Base-by-base conservation (phyloP, 2,113 vertebrate species). In the Saccopteryx leptura region DNA sequence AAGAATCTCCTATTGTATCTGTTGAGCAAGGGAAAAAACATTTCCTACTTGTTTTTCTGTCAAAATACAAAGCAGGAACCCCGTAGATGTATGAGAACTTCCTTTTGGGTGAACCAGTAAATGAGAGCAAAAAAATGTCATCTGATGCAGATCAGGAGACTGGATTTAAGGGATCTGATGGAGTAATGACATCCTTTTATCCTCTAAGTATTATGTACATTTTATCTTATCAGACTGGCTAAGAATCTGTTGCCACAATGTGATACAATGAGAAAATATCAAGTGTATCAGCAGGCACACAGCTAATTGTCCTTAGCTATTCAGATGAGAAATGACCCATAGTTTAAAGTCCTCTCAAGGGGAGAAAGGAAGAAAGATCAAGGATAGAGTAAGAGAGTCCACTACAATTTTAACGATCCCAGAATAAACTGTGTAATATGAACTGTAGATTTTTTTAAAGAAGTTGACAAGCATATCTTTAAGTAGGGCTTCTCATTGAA, bases 201-300 rank as follows among this genome's bases (percentile, higher is more conserved):
- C 65, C 65, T 80, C 12, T 78, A 68, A 91, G 82, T 76, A 75
- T 65, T 74, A 61, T 24, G 54, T 76, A 66, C 66, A 68, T 54
- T 95, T 92, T 85, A 78, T 91, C 85, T 96, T 95, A 97, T 68
- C 54, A 21, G 28, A 83, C 18, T 87, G 92, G 92, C 86, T 95
- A 97, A 95, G 0, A 61, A 24, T 58, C 69, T 68, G 26, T 76
- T 90, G 65, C 39, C 54, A 33, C 56, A 33, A 56, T 68, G n/a
- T 75, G 83, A 60, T 7, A 12, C 48, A 84, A 63, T 46, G 39
- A 75, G 74, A 54, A 91, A 50, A 33, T 66, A 93, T 72, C n/a
- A 68, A 56, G 61, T 15, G 8, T 1, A 76, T 80, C 48, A 61
- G 86, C 54, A 82, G 56, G 71, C 74, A 48, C 28, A 60, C 2